Percentiles rank a stretch among this genome's conserved stretches.
Conservation (phyloP, 1,140 invertebrate species). For the Cydia splendana region DNA sequence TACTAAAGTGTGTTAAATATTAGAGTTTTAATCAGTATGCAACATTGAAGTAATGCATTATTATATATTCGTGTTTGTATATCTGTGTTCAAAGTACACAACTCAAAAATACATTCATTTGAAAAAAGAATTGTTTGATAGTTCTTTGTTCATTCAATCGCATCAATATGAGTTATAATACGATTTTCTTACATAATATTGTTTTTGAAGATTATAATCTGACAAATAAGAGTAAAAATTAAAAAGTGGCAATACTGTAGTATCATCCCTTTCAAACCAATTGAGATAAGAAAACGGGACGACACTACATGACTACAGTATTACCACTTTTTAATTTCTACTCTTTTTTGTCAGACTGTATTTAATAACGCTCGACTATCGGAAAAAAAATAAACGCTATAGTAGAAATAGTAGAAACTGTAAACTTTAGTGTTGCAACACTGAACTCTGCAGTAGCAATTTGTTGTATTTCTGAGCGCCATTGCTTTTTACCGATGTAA, state of each 20-base stretch:
- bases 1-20: slow-evolving; percentile 36
- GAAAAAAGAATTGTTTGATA: too few species aligned
- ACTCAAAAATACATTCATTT: too few species aligned
- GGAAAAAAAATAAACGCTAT: not conserved
- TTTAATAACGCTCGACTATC: not conserved
- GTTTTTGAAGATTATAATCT: not conserved
- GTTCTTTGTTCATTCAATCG: too few species aligned
- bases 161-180: not conserved
- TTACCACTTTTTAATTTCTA: too few species aligned
- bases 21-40: not conserved
- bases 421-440: slow-evolving; percentile 62
- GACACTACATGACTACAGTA: too few species aligned
- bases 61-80: not conserved
- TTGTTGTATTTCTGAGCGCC: slow-evolving; percentile 78
- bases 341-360: not conserved
- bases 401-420: slow-evolving; percentile 26
- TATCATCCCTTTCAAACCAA: too few species aligned
- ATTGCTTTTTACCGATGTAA: slow-evolving; percentile 80
- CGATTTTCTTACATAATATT: not conserved
- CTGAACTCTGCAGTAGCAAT: slow-evolving; percentile 66
- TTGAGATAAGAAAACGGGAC: too few species aligned
- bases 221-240: too few species aligned
- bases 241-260: too few species aligned
- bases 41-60: not conserved
- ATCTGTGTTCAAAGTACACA: too few species aligned